Percentiles rank a stretch among this genome's conserved stretches.
Conservation (phyloP, 2,113 vertebrate genomes). For the Meles meles region DNA sequence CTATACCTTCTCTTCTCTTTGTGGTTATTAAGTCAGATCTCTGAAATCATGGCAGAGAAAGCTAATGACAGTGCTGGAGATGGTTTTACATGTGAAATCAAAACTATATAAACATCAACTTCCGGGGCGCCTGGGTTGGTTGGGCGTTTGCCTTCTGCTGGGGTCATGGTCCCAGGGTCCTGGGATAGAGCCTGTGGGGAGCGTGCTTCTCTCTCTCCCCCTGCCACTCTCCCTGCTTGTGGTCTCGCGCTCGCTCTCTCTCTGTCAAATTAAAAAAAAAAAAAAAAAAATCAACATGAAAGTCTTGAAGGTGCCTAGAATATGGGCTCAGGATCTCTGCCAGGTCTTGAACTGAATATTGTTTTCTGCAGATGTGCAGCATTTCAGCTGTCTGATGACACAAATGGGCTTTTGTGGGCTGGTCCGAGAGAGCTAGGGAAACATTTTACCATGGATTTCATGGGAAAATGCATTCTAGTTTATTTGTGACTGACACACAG, state of each 20-base stretch:
- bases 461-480: neutral
- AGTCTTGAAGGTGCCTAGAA: neutral
- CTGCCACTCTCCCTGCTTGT: neutral
- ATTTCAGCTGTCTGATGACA: neutral
- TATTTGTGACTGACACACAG: neutral
- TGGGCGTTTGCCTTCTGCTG: neutral
- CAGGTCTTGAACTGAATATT: neutral
- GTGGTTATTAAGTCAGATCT: neutral
- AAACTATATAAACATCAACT: neutral
- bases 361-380: neutral
- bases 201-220: neutral
- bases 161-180: neutral
- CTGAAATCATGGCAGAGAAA: neutral
- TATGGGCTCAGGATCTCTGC: neutral
- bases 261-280: neutral
- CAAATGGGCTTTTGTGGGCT: neutral
- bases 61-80: neutral
- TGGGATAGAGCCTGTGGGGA: neutral
- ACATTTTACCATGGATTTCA: neutral
- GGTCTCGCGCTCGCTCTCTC: too few species aligned
- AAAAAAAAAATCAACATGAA: neutral
- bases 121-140: neutral
- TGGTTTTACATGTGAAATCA: neutral
- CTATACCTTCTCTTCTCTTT: neutral
- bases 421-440: neutral